A percentile compares a stretch with the other conserved stretches of the same genome.
phyloP scores from a whole-genome alignment of 2,888 invertebrate species.

The Agrochola litura region DNA sequence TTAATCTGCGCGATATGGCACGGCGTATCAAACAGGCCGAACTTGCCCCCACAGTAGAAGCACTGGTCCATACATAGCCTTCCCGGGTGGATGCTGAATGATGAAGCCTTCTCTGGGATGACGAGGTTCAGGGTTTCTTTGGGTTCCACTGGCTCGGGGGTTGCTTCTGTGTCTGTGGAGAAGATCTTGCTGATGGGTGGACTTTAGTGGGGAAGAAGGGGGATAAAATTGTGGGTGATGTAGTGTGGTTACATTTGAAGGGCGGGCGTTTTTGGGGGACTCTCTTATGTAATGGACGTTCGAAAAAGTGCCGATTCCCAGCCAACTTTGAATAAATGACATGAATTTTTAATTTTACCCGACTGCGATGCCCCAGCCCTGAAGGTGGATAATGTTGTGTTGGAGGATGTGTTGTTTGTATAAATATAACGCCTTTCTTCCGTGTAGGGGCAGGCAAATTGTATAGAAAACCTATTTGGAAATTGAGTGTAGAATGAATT shows the following conservation, averaged over 20 bases:
- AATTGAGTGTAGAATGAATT: background rate
- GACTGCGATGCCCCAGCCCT: no score
- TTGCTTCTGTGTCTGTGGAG: conserved; percentile 79
- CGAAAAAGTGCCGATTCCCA: no score
- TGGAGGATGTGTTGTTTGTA: no score
- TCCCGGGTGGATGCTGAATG: conserved; percentile 96
- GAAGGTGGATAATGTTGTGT: background rate
- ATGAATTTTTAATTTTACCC: no score
- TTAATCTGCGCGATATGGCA: conserved; percentile 97
- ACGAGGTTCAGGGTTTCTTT: conserved; percentile 92
- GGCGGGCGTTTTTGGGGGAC: no score
- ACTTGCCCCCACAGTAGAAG: conserved; percentile 96
- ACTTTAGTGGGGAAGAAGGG: conserved; percentile 1
- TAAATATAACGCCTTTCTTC: background rate
- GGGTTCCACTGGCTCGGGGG: conserved; percentile 83
- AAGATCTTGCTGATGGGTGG: conserved; percentile 38
- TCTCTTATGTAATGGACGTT: no score
- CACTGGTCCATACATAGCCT: conserved; percentile 96
- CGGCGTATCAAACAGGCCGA: conserved; percentile 96
- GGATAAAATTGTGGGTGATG: background rate
- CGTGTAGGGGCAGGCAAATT: background rate
- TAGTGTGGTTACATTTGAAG: background rate
- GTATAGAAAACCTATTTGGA: no score
- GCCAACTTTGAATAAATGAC: no score
- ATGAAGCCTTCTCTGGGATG: conserved; percentile 96